Percentiles rank a stretch among this genome's conserved stretches.
Evolutionary conservation across 2,113 vertebrate genomes (phyloP).

Genomic region (Callipepla californica): DNA sequence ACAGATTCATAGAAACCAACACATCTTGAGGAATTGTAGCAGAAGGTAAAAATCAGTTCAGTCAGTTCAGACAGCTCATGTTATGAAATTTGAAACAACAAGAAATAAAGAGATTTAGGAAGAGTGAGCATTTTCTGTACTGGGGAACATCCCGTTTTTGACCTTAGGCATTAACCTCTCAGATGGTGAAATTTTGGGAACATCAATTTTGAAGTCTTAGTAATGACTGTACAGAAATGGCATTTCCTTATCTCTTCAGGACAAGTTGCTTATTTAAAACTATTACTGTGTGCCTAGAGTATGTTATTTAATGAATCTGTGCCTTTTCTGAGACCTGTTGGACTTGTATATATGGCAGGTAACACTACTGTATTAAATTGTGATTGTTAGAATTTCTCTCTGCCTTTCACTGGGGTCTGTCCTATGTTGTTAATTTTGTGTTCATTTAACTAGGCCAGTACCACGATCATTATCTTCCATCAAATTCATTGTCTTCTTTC

Average conservation of each 20-base stretch:
- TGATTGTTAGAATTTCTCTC: conserved; percentile 1
- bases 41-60: not conserved
- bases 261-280: not conserved
- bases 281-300: not conserved
- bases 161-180: not conserved
- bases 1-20: not conserved
- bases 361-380: not conserved
- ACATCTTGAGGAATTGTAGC: not conserved
- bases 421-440: conserved; percentile 33
- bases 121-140: not conserved
- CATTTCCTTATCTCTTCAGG: not conserved
- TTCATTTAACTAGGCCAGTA: not conserved
- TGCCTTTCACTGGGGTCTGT: not conserved
- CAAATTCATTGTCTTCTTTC: not conserved
- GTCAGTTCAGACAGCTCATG: not conserved
- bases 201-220: not conserved
- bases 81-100: conserved; percentile 33
- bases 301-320: not conserved
- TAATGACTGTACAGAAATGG: not conserved
- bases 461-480: not conserved
- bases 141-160: not conserved
- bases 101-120: conserved; percentile 1
- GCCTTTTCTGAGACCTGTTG: not conserved
- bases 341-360: not conserved
- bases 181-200: not conserved